Evolutionary conservation across 2,797 vertebrate species (phyloP).

Genomic region (Galago senegalensis): DNA sequence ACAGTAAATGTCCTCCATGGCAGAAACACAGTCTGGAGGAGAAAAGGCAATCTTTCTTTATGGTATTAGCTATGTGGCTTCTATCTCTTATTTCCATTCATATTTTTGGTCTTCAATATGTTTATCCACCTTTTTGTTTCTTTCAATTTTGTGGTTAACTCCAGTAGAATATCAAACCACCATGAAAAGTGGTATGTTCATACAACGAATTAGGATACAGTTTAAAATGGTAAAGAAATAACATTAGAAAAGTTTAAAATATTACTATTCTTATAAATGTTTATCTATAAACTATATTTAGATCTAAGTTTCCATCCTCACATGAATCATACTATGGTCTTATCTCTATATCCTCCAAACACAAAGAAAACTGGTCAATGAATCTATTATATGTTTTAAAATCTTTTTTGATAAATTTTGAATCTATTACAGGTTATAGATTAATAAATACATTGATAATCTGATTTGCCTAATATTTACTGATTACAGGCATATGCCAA

Average conservation of each 20-base stretch:
- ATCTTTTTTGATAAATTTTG: background rate
- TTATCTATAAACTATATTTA: background rate
- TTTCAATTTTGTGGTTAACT: slow-evolving; percentile 11
- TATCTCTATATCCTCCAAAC: background rate
- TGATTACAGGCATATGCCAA: background rate
- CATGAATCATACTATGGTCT: background rate
- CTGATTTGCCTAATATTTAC: slow-evolving; percentile 28
- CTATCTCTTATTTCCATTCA: background rate
- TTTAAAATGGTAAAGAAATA: background rate
- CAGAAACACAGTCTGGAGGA: background rate
- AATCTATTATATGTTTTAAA: background rate
- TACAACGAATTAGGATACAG: background rate
- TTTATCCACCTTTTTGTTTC: background rate
- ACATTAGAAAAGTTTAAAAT: background rate
- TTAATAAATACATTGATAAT: background rate
- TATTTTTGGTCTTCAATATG: background rate
- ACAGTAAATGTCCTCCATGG: background rate
- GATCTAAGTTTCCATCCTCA: background rate
- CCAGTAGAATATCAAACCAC: background rate
- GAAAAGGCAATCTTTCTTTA: background rate
- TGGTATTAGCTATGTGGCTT: background rate
- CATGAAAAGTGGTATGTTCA: background rate
- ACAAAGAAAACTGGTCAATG: background rate
- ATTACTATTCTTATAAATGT: background rate
- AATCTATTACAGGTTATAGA: background rate